Conservation (phyloP, 2,888 invertebrate genomes). For the Lysandra bellargus region DNA sequence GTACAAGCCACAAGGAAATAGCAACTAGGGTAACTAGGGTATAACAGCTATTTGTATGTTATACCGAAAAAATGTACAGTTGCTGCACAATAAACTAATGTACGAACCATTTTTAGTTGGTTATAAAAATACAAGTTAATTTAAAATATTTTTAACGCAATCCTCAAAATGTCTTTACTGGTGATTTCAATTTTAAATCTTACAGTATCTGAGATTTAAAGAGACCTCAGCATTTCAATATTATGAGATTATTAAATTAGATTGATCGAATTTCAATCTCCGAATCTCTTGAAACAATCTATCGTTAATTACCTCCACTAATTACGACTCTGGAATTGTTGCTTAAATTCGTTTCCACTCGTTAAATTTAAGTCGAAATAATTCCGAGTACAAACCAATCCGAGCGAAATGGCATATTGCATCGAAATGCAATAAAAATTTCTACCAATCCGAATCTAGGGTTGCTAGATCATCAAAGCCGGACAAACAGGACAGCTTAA, state of each 20-base stretch:
- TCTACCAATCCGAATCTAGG: neutral
- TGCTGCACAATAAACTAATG: no score
- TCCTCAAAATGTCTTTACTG: neutral
- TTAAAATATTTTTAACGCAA: no score
- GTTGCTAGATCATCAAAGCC: neutral
- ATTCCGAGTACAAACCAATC: neutral
- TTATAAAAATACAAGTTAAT: no score
- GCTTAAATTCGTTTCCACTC: neutral
- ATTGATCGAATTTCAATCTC: neutral
- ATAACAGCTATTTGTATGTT: no score
- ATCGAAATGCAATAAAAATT: constrained; percentile 15
- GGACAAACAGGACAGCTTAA: no score
- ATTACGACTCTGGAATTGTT: neutral
- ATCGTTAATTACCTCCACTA: neutral
- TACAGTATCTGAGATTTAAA: neutral
- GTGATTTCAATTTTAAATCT: neutral
- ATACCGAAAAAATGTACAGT: no score
- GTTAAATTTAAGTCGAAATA: constrained; percentile 16
- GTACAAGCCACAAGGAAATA: no score
- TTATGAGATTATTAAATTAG: neutral
- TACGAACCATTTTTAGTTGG: no score
- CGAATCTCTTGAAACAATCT: neutral
- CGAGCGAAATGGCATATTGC: neutral
- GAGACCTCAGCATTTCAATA: neutral
- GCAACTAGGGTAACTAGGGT: no score